Base-by-base conservation (phyloP, 1,140 invertebrate genomes). In the Heliconius eleuchia region DNA sequence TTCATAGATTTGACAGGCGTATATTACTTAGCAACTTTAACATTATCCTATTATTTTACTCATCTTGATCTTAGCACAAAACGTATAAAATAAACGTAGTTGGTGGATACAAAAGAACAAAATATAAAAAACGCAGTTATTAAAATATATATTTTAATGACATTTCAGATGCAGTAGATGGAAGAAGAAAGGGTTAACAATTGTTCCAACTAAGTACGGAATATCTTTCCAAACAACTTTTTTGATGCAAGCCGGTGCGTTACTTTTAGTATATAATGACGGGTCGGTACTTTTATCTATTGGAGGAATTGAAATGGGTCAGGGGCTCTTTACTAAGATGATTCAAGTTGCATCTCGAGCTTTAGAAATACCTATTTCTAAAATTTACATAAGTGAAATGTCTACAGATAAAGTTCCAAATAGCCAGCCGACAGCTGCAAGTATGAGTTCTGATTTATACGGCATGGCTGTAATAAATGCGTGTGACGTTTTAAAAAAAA, bases 251-350 rank as follows among this genome's bases (percentile, higher is more conserved):
- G 92, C 84, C 39, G 90, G 89, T 5, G 95, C 95, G 7, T 90
- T 96, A 30, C 86, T 97, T 9, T 88, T 95, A 30, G 92, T 97
- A 66, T 97, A 96, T 84, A 95, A 94, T 70, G 96, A 96, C 76
- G 95, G 95, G 37, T 95, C 96, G 19, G 95, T 97, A 37, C 89
- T 96, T 7, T 80, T 97, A 42, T 93, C 95, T n/a, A 96, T 96
- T 82, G 96, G 95, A 57, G 96, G 96, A 37, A 95, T 96, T 80
- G 96, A 97, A 93, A 96, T 97, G 96, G 96, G 96, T 11, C 96
- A 97, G 90, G 96, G 96, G 7, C 89, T 97, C 8, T 96, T 96
- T 82, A 97, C 96, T 9, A 97, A 97, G 88, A 94, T 95, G 91
- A 90, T 94, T 79, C 96, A 97, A 95, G 93, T 95, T 6, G 95